These are phyloP conservation scores for Myotis yumanensis DNA, from an alignment of 2,113 vertebrate genomes.

Conservation along the genomic window DNA sequence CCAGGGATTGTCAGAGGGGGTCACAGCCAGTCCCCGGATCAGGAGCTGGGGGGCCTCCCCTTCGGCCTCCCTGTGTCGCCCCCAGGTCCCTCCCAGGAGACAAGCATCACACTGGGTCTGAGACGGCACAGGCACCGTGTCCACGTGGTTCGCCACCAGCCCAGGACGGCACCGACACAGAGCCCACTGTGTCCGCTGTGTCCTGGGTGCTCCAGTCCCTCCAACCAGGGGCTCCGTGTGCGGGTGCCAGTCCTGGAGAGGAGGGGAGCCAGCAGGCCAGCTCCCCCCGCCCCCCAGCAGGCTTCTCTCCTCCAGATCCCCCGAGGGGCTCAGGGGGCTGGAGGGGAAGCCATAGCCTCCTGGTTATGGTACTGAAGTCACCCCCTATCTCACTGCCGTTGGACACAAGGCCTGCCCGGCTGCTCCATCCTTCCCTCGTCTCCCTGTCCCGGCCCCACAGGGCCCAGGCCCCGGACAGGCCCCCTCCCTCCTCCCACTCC, in stretches of 20 bases:
- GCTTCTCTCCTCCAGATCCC: too few relatives aligned
- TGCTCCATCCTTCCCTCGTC: too few relatives aligned
- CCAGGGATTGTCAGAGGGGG: too few relatives aligned
- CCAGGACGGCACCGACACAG: too few relatives aligned
- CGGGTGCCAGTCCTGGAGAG: too few relatives aligned
- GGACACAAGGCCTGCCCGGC: not conserved
- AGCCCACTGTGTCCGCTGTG: not conserved
- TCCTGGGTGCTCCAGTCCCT: not conserved
- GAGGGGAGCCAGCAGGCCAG: too few relatives aligned
- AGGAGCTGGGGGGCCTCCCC: not conserved
- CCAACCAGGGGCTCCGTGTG: too few relatives aligned
- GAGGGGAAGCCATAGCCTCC: not conserved
- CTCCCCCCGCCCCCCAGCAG: too few relatives aligned
- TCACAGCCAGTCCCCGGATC: not conserved
- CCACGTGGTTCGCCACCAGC: not conserved
- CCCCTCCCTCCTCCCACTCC: too few relatives aligned
- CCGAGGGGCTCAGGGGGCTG: too few relatives aligned
- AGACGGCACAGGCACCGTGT: not conserved
- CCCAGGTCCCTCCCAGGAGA: not conserved
- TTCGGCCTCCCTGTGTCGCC: rapidly evolving
- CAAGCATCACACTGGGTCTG: not conserved
- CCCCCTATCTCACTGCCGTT: not conserved
- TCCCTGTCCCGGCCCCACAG: too few relatives aligned
- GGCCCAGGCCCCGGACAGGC: too few relatives aligned
- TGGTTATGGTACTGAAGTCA: not conserved